Base-by-base conservation (phyloP, 2,797 vertebrate species). In the Monodelphis domestica region DNA sequence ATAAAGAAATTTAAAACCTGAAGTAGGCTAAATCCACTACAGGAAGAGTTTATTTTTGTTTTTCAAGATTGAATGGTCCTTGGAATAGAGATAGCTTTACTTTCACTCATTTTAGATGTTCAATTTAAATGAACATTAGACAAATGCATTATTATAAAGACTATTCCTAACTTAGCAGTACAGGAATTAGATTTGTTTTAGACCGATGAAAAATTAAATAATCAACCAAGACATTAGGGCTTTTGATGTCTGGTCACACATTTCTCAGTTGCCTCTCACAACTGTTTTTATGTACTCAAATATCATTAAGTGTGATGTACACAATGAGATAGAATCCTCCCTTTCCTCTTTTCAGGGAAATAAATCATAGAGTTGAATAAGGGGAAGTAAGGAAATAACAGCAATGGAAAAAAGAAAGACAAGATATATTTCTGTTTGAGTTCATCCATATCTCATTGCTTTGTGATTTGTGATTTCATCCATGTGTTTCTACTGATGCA, bases 391-490 rank as follows among this genome's bases (percentile, higher is more conserved):
- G 96, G 51, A 90, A 95, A 95, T 53, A 93, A 94, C 51, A 94
- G 53, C 5, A 89, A 89, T 94, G 56, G 55, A 94, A 96, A 94
- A 96, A 5, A 24, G 26, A 26, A 45, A 2, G 17, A 78, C 21
- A 93, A 88, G 57, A 93, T 92, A 96, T 53, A 91, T 95, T 95
- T 96, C 88, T 93, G 17, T 1, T 7, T 51, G 38, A 91, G 38
- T 84, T 50, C 21, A 10, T 45, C 38, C 38, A 50, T n/a, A 63
- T 70, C 9, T 6, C 38, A 45, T 26, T 84, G 21, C 38, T 84
- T n/a, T n/a, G n/a, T n/a, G 3, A 45, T 78, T 78, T 78, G 21
- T 78, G 17, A 78, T 78, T 78, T 78, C 9, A 45, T 78, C 63
- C 59, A 21, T 78, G 2, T 45, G 21, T 84, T 84, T 84, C 9